Conservation (phyloP, 2,797 vertebrate genomes). For the Mareca strepera region DNA sequence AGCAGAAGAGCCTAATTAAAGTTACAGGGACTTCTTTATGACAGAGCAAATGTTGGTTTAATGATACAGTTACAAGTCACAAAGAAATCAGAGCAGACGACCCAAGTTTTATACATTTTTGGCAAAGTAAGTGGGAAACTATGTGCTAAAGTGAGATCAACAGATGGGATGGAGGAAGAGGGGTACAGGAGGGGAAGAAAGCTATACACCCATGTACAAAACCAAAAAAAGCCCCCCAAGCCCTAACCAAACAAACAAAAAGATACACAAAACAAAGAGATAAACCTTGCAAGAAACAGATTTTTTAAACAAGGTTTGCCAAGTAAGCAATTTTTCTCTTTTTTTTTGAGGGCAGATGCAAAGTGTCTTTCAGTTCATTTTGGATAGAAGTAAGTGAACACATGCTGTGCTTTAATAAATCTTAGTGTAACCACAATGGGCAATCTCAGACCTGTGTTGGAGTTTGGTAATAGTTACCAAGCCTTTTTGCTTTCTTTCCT, state of each 20-base stretch:
- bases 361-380: slow-evolving; percentile 74
- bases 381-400: slow-evolving; percentile 79
- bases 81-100: slow-evolving; percentile 64
- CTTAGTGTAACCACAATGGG: slow-evolving; percentile 63
- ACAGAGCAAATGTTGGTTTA: slow-evolving; percentile 66
- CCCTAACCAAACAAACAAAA: slow-evolving; percentile 43
- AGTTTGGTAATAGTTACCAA: slow-evolving; percentile 45
- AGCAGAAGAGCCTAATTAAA: slow-evolving; percentile 60
- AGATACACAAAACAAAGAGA: slow-evolving; percentile 13
- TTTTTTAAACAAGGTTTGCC: slow-evolving; percentile 80
- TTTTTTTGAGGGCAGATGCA: slow-evolving; percentile 75
- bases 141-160: slow-evolving; percentile 71
- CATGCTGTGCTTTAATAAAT: slow-evolving; percentile 77
- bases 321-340: slow-evolving; percentile 68
- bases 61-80: slow-evolving; percentile 66
- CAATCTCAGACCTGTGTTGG: slow-evolving; percentile 43
- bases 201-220: neutral
- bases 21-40: slow-evolving; percentile 69
- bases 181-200: slow-evolving; percentile 51
- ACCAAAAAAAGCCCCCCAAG: neutral
- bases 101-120: slow-evolving; percentile 72
- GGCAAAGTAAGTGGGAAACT: slow-evolving; percentile 74
- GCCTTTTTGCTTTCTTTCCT: neutral
- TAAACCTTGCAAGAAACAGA: slow-evolving; percentile 75
- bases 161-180: slow-evolving; percentile 77